Evolutionary conservation across 2,888 invertebrate species (phyloP), one percentile per base, ranked within the genome.

Genomic region (Dasypogon diadema): DNA sequence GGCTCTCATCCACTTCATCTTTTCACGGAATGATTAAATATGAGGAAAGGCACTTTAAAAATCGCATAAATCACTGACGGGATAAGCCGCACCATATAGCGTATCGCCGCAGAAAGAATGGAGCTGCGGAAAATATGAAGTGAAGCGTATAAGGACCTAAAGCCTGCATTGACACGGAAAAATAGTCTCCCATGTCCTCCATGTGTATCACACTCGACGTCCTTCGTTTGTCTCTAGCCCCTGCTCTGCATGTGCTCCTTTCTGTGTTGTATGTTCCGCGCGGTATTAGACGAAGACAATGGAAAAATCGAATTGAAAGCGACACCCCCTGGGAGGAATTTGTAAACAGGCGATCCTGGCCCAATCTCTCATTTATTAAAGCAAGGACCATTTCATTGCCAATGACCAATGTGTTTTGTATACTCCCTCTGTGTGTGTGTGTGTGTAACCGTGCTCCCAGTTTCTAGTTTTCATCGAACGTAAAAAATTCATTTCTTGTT

Each of bases 41-140:
- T 73, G 58, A 68, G 63, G 58, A 76, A 73, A 76, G 24, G 63
- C 72, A 30, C 56, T 65, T 74, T 70, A 76, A 70, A 56, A 68
- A 68, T 76, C 26, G 55, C 65, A 74, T 65, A 75, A 72, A 55
- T 75, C 48, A 30, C 22, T 54, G 51, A 30, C 54, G 18, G 54
- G 70, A 70, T 70, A 70, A 70, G 70, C 54, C 18, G 12, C 5
- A 30, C 54, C n/a, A 26, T 12, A 26, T 70, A 51, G 54, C 18
- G 70, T 54, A 51, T 70, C 42, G 42, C 24, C 46, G 46, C 42
- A 24, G 24, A 22, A n/a, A 34, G 46, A 65, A 37, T 22, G 21
- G 22, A 24, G 8, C 58, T 21, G 16, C n/a, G 37, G 42, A 21
- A 37, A 63, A 63, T 37, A 42, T 14, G 46, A 46, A 46, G 46